Conservation (phyloP, 2,888 invertebrate species). For the Heliconius sara region DNA sequence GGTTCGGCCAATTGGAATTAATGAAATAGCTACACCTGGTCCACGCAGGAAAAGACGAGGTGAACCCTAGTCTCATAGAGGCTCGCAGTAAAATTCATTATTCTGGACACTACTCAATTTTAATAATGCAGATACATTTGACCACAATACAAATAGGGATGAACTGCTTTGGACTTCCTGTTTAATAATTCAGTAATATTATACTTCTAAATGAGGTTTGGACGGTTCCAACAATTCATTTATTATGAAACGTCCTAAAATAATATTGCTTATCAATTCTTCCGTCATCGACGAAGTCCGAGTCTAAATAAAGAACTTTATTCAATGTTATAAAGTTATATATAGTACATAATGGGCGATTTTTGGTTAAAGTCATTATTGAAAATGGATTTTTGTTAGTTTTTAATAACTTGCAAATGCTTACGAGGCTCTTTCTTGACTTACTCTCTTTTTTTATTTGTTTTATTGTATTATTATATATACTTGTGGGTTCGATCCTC, state of each 20-base stretch:
- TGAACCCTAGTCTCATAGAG: neutral
- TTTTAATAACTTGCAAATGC: too few relatives aligned
- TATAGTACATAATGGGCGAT: too few relatives aligned
- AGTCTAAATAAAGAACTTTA: neutral
- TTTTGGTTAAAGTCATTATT: too few relatives aligned
- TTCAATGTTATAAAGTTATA: neutral
- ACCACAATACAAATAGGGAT: conserved; percentile 17
- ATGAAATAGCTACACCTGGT: neutral
- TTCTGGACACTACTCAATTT: neutral
- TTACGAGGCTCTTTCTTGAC: too few relatives aligned
- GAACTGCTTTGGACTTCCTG: neutral
- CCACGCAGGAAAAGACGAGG: too few relatives aligned
- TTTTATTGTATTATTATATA: too few relatives aligned
- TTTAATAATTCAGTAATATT: conserved; percentile 18
- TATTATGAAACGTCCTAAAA: conserved; percentile 3
- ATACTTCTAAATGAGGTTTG: conserved; percentile 17
- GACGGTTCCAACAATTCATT: conserved; percentile 8
- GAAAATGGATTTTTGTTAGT: too few relatives aligned
- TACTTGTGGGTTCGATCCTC: too few relatives aligned
- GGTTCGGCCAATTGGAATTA: too few relatives aligned
- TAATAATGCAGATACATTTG: conserved; percentile 18
- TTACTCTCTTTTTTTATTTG: too few relatives aligned
- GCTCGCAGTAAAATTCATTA: neutral
- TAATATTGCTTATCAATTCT: neutral
- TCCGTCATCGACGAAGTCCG: neutral